phyloP scores from a whole-genome alignment of 2,113 vertebrate genomes.

The Oryzias curvinotus region DNA sequence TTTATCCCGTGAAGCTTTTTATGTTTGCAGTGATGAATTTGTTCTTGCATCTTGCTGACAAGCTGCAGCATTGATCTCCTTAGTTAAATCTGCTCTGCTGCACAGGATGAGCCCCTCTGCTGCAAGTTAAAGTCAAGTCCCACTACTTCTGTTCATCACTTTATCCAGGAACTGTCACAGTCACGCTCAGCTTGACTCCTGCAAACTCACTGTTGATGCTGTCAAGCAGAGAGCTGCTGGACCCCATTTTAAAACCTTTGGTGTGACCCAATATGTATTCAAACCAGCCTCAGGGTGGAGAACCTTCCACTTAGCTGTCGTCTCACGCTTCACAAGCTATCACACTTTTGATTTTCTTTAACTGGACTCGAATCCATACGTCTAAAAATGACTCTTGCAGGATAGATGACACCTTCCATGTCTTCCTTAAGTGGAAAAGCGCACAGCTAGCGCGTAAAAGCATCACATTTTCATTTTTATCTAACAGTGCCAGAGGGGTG shows the following conservation, averaged over 20 bases:
- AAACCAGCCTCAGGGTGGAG: no score
- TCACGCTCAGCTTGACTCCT: no score
- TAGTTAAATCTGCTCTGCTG: slow-evolving; percentile 23
- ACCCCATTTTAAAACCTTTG: no score
- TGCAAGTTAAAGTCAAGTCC: slow-evolving; percentile 13
- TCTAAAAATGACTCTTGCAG: not conserved
- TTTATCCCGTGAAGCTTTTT: slow-evolving; percentile 48
- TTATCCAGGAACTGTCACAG: no score
- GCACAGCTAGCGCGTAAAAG: slow-evolving; percentile 11
- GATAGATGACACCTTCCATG: slow-evolving; percentile 5
- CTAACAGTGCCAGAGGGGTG: not conserved
- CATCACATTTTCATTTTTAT: slow-evolving; percentile 23
- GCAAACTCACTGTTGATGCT: no score
- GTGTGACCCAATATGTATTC: no score
- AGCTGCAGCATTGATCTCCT: slow-evolving; percentile 17
- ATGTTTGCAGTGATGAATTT: slow-evolving; percentile 35
- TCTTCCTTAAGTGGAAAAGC: slow-evolving; percentile 53
- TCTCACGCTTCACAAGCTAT: slow-evolving; percentile 36
- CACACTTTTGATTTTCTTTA: slow-evolving; percentile 26
- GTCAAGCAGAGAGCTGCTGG: no score
- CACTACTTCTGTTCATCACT: no score
- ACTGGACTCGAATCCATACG: not conserved
- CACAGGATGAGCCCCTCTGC: slow-evolving; percentile 34
- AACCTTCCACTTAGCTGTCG: slow-evolving; percentile 13
- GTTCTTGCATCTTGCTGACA: slow-evolving; percentile 31